These are phyloP conservation scores for Aphis craccivora DNA, from an alignment of 1,140 invertebrate genomes.

Conservation along the genomic window DNA sequence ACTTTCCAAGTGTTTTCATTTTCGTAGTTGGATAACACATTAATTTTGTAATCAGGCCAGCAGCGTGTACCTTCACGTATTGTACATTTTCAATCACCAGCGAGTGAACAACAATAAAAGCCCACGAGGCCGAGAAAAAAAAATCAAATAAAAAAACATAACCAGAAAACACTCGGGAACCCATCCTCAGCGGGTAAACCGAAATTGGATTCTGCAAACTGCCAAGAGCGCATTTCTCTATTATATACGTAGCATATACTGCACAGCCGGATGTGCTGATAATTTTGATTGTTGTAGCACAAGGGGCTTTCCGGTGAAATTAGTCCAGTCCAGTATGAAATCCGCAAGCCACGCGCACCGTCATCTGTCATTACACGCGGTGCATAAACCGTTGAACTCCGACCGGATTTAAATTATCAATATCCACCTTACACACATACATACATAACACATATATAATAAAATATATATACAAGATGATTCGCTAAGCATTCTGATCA, in stretches of 20 bases:
- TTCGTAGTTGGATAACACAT: neutral
- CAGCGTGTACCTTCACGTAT: neutral
- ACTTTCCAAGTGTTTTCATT: neutral
- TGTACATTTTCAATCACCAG: neutral
- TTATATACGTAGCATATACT: neutral
- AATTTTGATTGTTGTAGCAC: neutral
- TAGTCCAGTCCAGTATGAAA: conserved; percentile 6
- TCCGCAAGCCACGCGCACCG: neutral
- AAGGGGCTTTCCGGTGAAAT: neutral
- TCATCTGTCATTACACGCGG: conserved; percentile 20
- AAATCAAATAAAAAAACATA: neutral
- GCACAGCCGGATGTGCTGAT: neutral
- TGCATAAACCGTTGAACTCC: neutral
- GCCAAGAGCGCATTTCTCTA: neutral
- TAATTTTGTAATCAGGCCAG: neutral
- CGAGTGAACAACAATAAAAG: neutral
- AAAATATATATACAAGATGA: no score
- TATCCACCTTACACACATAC: neutral
- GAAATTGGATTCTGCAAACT: neutral
- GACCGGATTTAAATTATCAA: neutral
- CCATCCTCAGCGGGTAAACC: neutral
- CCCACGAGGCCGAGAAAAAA: neutral
- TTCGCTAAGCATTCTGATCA: no score
- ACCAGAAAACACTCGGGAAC: neutral
- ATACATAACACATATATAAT: neutral